Percentiles rank a stretch among this genome's conserved stretches.
Conservation (phyloP, 2,888 invertebrate species). For the Protonemura montana region DNA sequence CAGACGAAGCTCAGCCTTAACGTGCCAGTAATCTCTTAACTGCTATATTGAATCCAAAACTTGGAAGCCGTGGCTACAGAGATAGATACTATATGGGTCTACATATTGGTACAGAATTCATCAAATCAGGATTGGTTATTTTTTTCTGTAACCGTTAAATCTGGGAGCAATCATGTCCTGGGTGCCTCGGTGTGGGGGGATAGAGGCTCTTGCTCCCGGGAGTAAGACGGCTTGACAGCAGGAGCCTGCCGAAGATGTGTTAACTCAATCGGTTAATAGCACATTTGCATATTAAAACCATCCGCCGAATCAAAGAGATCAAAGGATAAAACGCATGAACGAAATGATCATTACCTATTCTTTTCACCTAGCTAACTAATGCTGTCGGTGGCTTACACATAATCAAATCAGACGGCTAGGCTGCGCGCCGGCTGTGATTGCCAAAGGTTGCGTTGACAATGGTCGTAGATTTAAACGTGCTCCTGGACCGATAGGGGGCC, state of each 20-base stretch:
- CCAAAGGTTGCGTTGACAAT: slow-evolving; percentile 10
- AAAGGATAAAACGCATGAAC: not conserved
- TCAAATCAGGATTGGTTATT: slow-evolving; percentile 27
- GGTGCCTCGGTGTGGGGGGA: no score
- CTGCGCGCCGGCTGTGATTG: not conserved
- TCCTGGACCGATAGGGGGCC: not conserved
- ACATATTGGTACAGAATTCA: slow-evolving; percentile 17
- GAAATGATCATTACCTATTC: slow-evolving; percentile 9
- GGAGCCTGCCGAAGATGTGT: not conserved
- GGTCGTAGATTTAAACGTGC: not conserved
- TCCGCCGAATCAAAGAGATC: slow-evolving; percentile 4
- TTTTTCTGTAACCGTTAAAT: slow-evolving; percentile 16
- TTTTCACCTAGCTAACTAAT: not conserved
- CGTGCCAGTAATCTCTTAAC: slow-evolving; percentile 31
- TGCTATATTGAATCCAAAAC: slow-evolving; percentile 39
- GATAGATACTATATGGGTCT: not conserved
- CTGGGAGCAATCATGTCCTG: not conserved
- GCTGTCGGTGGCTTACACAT: not conserved
- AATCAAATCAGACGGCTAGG: not conserved
- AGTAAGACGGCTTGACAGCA: no score
- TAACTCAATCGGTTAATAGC: not conserved
- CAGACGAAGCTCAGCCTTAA: slow-evolving; percentile 20
- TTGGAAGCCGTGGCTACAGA: not conserved
- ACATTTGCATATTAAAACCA: slow-evolving; percentile 4
- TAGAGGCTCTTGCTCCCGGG: no score